Conservation (phyloP, 2,113 vertebrate species). For the Crocuta crocuta region DNA sequence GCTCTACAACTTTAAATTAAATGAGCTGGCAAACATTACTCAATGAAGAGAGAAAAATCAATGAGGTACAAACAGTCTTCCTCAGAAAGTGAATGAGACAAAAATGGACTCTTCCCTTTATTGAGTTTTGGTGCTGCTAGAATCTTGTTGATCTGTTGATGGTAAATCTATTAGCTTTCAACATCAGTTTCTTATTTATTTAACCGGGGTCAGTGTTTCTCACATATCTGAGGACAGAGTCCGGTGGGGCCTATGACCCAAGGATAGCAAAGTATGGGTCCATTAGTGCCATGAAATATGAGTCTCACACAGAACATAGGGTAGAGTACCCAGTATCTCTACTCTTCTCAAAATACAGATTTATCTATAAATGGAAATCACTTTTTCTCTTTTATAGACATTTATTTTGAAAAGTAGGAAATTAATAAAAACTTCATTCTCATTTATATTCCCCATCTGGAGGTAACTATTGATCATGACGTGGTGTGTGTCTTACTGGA, state of each 20-base stretch:
- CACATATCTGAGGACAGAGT: background rate
- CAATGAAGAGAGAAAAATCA: constrained; percentile 20
- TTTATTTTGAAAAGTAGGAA: background rate
- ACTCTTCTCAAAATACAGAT: background rate
- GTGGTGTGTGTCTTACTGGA: background rate
- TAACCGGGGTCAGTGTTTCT: background rate
- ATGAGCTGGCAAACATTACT: constrained; percentile 24
- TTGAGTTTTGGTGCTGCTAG: background rate
- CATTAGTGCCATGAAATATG: background rate
- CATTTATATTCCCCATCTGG: background rate
- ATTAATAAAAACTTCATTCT: background rate
- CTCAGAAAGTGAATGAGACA: constrained; percentile 28
- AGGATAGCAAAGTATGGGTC: background rate
- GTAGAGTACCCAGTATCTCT: background rate
- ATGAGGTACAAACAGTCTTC: background rate
- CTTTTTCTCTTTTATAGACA: background rate
- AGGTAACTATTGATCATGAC: background rate
- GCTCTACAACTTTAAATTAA: constrained; percentile 36
- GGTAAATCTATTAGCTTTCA: constrained; percentile 43
- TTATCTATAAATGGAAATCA: background rate
- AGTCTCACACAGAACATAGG: background rate
- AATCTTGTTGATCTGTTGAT: background rate
- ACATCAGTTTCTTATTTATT: background rate
- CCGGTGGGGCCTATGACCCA: background rate
- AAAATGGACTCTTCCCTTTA: background rate